Evolutionary conservation across 2,888 invertebrate genomes (phyloP), one percentile per base, ranked within the genome.

Genomic region (Bembecia ichneumoniformis): DNA sequence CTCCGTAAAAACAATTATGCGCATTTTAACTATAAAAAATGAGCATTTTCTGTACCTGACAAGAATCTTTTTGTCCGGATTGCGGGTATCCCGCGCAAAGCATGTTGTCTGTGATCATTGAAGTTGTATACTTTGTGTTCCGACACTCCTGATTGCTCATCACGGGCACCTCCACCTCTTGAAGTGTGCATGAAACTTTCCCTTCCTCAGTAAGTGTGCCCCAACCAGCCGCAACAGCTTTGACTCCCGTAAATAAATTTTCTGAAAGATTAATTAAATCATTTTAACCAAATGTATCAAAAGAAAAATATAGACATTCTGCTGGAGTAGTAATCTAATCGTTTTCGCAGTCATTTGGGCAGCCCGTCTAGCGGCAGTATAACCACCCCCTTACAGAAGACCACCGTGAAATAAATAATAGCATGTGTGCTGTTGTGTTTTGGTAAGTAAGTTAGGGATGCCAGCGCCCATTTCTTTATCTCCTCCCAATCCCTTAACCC

Each of bases 51-150:
- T 28, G 28, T 74, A 94, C 94, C 90, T 95, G 95, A 70, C 95
- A 95, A 43, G 95, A 94, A 69, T 95, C 95, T 64, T 91, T 93
- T 63, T 90, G 83, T 10, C 95, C 95, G 0, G 74, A 74, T 52
- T 90, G 89, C 0, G 91, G 90, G 68, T 92, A 94, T 0, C 95
- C 95, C 15, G 95, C 95, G 66, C 95, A 96, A 74, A 96, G 67
- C 96, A 96, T 96, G 71, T 95, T 95, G 60, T 94, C 92, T 0
- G 94, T 93, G 58, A 96, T 96, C 93, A 95, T 95, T 49, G 92
- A 90, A 1, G 92, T 83, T 1, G 92, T 92, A 71, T 96, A 96
- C 73, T 94, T 95, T 3, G 95, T 95, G 50, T 79, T 89, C 47
- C 90, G 88, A 66, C 94, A 94, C 49, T 91, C 91, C 34, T 91